A percentile compares a stretch with the other conserved stretches of the same genome.
phyloP scores from a whole-genome alignment of 2,797 vertebrate species.

The Hozukius guyotensis region DNA sequence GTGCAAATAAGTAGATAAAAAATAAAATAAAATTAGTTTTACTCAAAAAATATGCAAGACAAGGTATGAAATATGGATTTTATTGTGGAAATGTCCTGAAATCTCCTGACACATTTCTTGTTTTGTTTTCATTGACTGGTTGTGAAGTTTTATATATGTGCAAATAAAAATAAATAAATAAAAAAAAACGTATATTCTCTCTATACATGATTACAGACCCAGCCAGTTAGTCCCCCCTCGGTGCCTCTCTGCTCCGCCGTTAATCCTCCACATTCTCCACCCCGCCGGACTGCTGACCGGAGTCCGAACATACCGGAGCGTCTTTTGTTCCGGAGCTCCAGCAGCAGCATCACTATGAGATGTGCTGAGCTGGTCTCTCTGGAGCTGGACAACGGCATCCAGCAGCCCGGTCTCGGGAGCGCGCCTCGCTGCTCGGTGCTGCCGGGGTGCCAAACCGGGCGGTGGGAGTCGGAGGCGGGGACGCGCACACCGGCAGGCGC shows the following conservation, averaged over 20 bases:
- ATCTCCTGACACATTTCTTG: no score
- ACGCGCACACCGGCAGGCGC: slow-evolving; percentile 37
- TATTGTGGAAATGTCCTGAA: no score
- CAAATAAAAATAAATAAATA: no score
- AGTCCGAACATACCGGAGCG: slow-evolving; percentile 76
- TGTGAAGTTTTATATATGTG: no score
- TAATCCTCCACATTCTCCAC: slow-evolving; percentile 79
- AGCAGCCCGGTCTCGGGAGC: slow-evolving; percentile 4
- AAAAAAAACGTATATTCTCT: neutral
- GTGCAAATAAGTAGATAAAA: no score
- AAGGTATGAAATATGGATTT: no score
- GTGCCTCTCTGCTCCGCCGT: slow-evolving; percentile 39
- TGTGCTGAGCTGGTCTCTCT: slow-evolving; percentile 81
- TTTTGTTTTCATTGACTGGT: no score
- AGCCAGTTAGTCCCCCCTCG: neutral
- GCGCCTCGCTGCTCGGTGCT: slow-evolving; percentile 10
- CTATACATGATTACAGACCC: neutral
- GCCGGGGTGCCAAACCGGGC: neutral
- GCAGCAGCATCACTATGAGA: slow-evolving; percentile 64
- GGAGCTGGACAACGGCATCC: slow-evolving; percentile 49
- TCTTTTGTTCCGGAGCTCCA: slow-evolving; percentile 65
- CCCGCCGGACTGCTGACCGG: slow-evolving; percentile 82
- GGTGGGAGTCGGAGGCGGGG: neutral
- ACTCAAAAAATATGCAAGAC: no score
- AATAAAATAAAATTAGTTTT: no score